Evolutionary conservation across 2,888 invertebrate species (phyloP), one percentile per base, ranked within the genome.

Genomic region (Aricia artaxerxes): DNA sequence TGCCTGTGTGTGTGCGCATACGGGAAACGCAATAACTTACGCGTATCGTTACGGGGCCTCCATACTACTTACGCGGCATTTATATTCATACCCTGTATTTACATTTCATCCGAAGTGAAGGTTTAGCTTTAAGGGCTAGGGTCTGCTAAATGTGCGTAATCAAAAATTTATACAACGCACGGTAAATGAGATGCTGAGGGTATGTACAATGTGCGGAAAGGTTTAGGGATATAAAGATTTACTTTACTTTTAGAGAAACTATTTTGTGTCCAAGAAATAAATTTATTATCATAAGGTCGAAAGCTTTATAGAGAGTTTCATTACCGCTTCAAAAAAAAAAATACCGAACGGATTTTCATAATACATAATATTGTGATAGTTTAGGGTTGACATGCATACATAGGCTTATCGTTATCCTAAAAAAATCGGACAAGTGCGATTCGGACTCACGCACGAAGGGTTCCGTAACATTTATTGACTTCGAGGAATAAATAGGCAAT

Each of bases 11-110:
- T 53, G 77, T 40, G 38, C 60, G 57, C 35, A 60, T 77, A n/a
- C n/a, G 49, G 75, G n/a, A 40, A 73, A 75, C 49, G 75, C 31
- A 75, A 57, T 75, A 75, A 75, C 75, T 76, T 53, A 76, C 53
- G 35, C 57, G 35, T 35, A 57, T 76, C 82, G 81, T 83, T 84
- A 84, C 82, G 86, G 86, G 87, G 88, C 87, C 89, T 85, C 85
- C 85, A 86, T 82, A 80, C 92, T 91, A 89, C 92, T 94, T 94
- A 91, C 88, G 90, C 85, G 85, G 85, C 92, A 93, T 94, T 94
- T 94, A 92, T 93, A 94, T 93, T 93, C 94, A 94, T 93, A 90
- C 90, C 90, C 85, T 87, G 89, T 92, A 93, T 94, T 93, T 93
- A 93, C 93, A 92, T 93, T 91, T 87, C 88, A 89, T 88, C 89